Base-by-base conservation (phyloP, 2,797 vertebrate genomes). In the Scyliorhinus canicula region DNA sequence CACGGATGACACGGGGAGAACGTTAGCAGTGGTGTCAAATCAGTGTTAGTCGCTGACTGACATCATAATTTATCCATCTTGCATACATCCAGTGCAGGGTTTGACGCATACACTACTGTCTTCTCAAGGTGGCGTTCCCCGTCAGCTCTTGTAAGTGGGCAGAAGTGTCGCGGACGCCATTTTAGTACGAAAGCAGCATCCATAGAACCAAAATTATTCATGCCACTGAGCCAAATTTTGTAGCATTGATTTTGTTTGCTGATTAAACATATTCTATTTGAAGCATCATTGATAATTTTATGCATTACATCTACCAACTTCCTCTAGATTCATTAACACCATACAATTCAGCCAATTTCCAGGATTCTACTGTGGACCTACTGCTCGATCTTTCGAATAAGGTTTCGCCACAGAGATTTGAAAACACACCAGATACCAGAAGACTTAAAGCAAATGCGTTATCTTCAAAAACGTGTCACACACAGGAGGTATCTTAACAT, bases 281-380 rank as follows among this genome's bases (percentile, higher is more conserved):
- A 93, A 93, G 47, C 40, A 69, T 28, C 63, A 93, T 28, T 28
- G 28, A 52, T 52, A 55, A 28, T 40, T 93, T 16, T 60, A 24
- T 95, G 55, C 63, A 31, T 24, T 63, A 35, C 95, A 96, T 97
- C 96, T 52, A 35, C 95, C 95, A 96, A 85, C 96, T 93, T 95
- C 84, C 0, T 91, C 3, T 96, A 98, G 97, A 98, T 96, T 97
- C 97, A 9, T 96, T 98, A 96, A 97, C 97, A 95, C 97, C 98
- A 96, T 97, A 97, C 95, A 96, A 97, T 95, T 97, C 97, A 6
- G 97, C 96, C 0, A 96, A 98, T 95, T 98, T 97, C 86, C 98
- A 98, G 96, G 97, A 96, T 95, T 97, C 97, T 31, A 96, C 97
- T 77, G 96, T 97, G 93, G 96, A 96, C 0, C 97, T 98, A 8